Conservation (phyloP, 2,113 vertebrate species). For the Phalacrocorax carbo region DNA sequence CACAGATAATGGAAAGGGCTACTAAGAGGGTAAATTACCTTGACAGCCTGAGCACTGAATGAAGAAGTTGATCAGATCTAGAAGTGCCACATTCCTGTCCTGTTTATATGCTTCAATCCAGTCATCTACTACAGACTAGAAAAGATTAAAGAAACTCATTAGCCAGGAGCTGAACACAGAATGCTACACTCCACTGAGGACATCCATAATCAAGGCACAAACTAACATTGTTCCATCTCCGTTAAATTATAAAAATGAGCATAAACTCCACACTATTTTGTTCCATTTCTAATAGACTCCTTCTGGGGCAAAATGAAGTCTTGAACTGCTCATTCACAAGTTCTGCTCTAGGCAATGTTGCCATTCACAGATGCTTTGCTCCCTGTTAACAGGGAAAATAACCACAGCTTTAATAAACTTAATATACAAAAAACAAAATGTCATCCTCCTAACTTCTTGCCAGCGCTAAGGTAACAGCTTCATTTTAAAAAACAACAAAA, state of each 20-base stretch:
- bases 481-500: not conserved
- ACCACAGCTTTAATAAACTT: not conserved
- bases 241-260: not conserved
- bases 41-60: conserved; percentile 92
- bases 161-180: not conserved
- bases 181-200: not conserved
- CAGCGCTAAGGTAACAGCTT: not conserved
- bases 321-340: not conserved
- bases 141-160: not conserved
- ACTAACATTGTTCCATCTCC: not conserved
- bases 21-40: conserved; percentile 68
- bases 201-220: not conserved
- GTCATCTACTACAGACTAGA: conserved; percentile 87
- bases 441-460: not conserved
- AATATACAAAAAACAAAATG: not conserved
- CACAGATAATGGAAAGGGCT: not conserved
- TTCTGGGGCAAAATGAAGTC: not conserved
- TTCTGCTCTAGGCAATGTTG: not conserved
- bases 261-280: not conserved
- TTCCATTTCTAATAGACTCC: not conserved
- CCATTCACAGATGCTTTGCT: not conserved
- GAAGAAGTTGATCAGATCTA: conserved; percentile 93
- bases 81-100: conserved; percentile 85
- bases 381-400: not conserved
- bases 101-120: conserved; percentile 86